Evolutionary conservation across 2,797 vertebrate genomes (phyloP).

Genomic region (Propithecus perrieri): DNA sequence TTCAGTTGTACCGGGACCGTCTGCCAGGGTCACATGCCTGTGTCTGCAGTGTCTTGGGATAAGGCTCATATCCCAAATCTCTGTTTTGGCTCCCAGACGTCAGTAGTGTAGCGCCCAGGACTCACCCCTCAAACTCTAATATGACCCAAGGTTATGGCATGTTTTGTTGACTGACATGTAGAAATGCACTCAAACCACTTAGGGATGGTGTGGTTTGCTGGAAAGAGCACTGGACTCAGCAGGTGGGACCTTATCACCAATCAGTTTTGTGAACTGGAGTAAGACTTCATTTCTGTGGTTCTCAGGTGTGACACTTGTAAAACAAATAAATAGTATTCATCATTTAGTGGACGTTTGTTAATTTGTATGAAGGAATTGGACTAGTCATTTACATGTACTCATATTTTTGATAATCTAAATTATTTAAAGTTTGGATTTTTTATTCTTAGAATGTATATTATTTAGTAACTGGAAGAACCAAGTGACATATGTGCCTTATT

Average conservation of each 20-base stretch:
- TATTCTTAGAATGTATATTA: neutral
- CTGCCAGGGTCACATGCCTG: neutral
- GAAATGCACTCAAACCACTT: neutral
- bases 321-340: neutral
- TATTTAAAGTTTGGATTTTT: neutral
- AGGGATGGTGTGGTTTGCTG: neutral
- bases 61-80: neutral
- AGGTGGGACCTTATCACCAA: neutral
- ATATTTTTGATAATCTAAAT: constrained; percentile 25
- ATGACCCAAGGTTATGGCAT: neutral
- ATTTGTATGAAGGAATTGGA: neutral
- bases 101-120: neutral
- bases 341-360: neutral
- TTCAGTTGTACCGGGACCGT: neutral
- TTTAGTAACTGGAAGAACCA: neutral
- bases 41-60: neutral
- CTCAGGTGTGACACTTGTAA: neutral
- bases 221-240: neutral
- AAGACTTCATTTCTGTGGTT: neutral
- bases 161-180: neutral
- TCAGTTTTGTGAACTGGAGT: neutral
- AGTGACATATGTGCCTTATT: neutral
- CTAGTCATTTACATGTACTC: neutral
- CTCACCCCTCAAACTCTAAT: neutral
- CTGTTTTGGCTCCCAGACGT: neutral